These are phyloP conservation scores for Macaria notata DNA, from an alignment of 2,888 invertebrate genomes.

Conservation along the genomic window DNA sequence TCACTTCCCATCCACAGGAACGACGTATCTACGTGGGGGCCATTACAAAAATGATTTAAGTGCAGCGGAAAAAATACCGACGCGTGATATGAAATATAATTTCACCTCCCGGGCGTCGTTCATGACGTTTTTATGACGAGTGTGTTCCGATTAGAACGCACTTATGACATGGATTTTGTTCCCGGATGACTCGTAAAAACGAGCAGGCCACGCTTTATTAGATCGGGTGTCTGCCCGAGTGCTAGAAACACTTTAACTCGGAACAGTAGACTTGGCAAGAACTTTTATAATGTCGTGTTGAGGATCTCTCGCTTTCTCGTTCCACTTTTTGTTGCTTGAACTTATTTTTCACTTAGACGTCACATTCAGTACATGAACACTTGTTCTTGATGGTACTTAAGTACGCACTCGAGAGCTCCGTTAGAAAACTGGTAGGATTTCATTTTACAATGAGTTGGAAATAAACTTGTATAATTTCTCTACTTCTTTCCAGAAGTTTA, in stretches of 20 bases:
- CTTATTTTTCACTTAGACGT: conserved; percentile 28
- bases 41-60: conserved; percentile 27
- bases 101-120: conserved; percentile 26
- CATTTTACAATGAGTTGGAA: neutral
- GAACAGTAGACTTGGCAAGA: conserved; percentile 43
- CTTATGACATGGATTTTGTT: conserved; percentile 35
- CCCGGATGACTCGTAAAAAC: conserved; percentile 55
- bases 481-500: too few relatives aligned
- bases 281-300: conserved; percentile 43
- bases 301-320: conserved; percentile 33
- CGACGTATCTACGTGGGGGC: conserved; percentile 23
- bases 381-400: conserved; percentile 11
- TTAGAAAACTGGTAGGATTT: neutral
- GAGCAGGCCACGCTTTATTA: conserved; percentile 60
- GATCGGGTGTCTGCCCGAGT: conserved; percentile 42
- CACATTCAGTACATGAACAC: conserved; percentile 15
- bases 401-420: neutral
- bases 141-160: conserved; percentile 39
- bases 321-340: conserved; percentile 36
- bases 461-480: too few relatives aligned
- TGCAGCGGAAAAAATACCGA: conserved; percentile 23
- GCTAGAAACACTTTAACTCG: conserved; percentile 59
- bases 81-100: conserved; percentile 24
- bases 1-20: conserved; percentile 19
- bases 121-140: conserved; percentile 34